A percentile compares a stretch with the other conserved stretches of the same genome.
phyloP scores from a whole-genome alignment of 2,113 vertebrate genomes.

The Callipepla californica region DNA sequence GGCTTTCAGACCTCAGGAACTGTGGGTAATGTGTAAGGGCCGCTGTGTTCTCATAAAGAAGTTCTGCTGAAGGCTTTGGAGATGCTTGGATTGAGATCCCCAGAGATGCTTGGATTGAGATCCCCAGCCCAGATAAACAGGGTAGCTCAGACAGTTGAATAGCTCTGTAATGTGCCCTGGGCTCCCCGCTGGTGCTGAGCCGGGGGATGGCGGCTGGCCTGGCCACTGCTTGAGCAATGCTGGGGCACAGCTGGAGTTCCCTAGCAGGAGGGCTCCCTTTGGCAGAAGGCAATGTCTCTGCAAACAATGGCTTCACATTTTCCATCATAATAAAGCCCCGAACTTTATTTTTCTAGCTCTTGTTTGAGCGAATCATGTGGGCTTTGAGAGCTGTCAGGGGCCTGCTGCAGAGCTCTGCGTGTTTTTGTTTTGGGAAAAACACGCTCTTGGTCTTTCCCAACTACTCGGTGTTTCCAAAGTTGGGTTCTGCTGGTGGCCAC shows the following conservation, averaged over 20 bases:
- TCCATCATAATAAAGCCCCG: background rate
- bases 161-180: background rate
- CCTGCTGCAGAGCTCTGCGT: background rate
- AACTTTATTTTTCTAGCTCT: background rate
- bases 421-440: background rate
- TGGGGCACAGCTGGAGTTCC: conserved; percentile 36
- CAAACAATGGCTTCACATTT: conserved; percentile 44
- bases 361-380: background rate
- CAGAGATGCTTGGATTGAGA: background rate
- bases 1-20: background rate
- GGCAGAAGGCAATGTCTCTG: background rate
- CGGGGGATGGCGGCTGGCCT: background rate
- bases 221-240: background rate
- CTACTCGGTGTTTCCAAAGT: background rate
- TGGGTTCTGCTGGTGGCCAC: background rate
- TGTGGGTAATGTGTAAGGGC: accelerated
- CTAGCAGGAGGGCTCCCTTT: conserved; percentile 2
- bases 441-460: background rate
- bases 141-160: background rate
- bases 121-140: background rate
- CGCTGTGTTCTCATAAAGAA: background rate
- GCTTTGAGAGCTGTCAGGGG: background rate
- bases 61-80: background rate
- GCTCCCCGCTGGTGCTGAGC: background rate
- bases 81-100: background rate